Base-by-base conservation (phyloP, 2,113 vertebrate genomes). In the Campylomormyrus tamandua region DNA sequence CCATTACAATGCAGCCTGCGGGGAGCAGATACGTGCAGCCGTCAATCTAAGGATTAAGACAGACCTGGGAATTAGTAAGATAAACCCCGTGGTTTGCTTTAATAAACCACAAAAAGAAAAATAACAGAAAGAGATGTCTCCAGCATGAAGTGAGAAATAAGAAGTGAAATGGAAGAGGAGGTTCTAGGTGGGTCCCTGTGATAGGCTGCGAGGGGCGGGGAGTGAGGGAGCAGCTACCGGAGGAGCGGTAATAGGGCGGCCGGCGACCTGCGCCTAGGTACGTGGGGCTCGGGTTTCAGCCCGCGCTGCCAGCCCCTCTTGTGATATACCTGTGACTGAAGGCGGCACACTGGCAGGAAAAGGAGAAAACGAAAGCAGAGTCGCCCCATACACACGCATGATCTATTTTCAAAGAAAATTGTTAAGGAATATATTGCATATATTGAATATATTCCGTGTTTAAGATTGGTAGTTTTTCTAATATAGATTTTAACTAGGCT, bases 1-100 rank as follows among this genome's bases (percentile, higher is more conserved):
- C 91, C 95, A 95, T 95, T 50, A 45, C 5, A 35, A 17, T 15
- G 21, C 58, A 50, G 24, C 31, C 89, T 42, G n/a, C 46, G 27
- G 45, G 66, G 2, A 21, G 83, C 83, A 31, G 83, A 48, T 31
- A 27, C 24, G 8, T 13, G 19, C 6, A 49, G 74, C 31, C 15
- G 74, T n/a, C 45, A 85, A 2, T 48, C 17, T 27, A 4, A 49
- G 21, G 45, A 48, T 50, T 49, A 86, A 11, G 3, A 15, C 46
- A 49, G 83, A 50, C 35, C 74, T 39, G 5, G 31, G 35, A 86
- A 86, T 48, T 48, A 86, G 1, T 46, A 24, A 11, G 0, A 48
- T 86, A 48, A 50, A 86, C n/a, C 39, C 42, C 39, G 83, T 86
- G 45, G 83, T 85, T 50, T 48, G 48, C 1, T 27, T 5, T 86